Conservation (phyloP, 2,113 vertebrate genomes). For the Ailuropoda melanoleuca region DNA sequence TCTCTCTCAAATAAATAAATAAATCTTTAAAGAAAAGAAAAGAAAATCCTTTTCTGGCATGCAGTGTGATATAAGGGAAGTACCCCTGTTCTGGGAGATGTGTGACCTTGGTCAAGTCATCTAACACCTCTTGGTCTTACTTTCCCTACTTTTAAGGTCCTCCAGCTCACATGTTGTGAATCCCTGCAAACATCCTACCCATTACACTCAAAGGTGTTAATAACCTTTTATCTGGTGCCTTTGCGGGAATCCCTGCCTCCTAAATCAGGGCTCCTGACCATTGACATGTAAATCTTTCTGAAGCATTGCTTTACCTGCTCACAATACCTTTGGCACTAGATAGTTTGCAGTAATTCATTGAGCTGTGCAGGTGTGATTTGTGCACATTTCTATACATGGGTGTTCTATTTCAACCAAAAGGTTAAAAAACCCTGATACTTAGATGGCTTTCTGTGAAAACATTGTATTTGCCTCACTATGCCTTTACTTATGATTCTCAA, state of each 20-base stretch:
- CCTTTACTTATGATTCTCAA: not conserved
- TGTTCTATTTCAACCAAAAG: not conserved
- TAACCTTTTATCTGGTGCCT: not conserved
- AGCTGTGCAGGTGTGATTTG: not conserved
- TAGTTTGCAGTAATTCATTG: not conserved
- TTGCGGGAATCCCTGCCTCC: not conserved
- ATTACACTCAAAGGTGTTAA: not conserved
- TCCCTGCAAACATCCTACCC: not conserved
- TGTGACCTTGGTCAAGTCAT: not conserved
- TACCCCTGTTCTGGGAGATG: no score
- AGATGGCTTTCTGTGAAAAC: not conserved
- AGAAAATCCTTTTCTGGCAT: not conserved
- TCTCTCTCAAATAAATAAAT: not conserved
- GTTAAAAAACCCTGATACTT: not conserved
- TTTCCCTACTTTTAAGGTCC: not conserved
- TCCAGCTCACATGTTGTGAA: not conserved
- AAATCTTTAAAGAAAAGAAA: not conserved
- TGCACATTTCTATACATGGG: not conserved
- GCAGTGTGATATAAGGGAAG: not conserved
- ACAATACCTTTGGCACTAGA: not conserved
- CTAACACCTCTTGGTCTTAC: not conserved
- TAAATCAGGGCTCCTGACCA: not conserved
- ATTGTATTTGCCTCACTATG: not conserved
- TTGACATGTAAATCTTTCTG: not conserved
- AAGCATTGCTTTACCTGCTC: not conserved